These are phyloP conservation scores for Catagonus wagneri DNA, from an alignment of 2,113 vertebrate genomes.

Conservation along the genomic window DNA sequence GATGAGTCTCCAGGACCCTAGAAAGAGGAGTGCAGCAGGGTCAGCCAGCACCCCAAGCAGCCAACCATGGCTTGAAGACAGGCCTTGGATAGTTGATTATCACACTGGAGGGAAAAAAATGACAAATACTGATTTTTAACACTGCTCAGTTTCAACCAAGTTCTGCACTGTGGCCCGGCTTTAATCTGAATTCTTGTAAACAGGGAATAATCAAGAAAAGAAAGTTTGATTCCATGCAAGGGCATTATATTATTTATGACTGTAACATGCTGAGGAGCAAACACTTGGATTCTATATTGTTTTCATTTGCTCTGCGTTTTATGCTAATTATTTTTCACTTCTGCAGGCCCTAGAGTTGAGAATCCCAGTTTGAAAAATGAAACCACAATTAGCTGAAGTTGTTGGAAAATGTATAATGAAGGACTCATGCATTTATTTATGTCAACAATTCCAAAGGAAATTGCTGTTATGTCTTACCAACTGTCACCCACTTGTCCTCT, in stretches of 20 bases:
- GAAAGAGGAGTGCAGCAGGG: background rate
- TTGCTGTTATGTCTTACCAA: conserved; percentile 62
- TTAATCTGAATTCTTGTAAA: conserved; percentile 59
- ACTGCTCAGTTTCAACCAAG: conserved; percentile 47
- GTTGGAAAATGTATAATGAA: conserved; percentile 60
- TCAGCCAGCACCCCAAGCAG: rapidly evolving
- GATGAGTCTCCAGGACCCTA: background rate
- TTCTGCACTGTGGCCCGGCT: background rate
- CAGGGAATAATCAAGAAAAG: background rate
- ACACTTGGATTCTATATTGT: conserved; percentile 49
- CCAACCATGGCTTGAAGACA: background rate
- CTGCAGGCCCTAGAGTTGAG: conserved; percentile 42
- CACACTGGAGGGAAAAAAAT: background rate
- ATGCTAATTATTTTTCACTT: conserved; percentile 60
- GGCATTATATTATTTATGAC: background rate
- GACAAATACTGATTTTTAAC: conserved; percentile 19
- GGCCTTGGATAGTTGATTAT: conserved; percentile 25
- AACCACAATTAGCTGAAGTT: conserved; percentile 69
- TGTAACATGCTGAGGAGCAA: conserved; percentile 18
- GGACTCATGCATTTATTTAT: conserved; percentile 71
- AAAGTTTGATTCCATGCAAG: conserved; percentile 40
- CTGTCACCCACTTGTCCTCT: conserved; percentile 57
- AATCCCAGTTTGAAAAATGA: conserved; percentile 63
- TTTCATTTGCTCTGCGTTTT: conserved; percentile 71
- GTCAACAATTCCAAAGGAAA: conserved; percentile 73